Conservation (phyloP, 1,140 invertebrate genomes). For the Dendrolimus punctatus region DNA sequence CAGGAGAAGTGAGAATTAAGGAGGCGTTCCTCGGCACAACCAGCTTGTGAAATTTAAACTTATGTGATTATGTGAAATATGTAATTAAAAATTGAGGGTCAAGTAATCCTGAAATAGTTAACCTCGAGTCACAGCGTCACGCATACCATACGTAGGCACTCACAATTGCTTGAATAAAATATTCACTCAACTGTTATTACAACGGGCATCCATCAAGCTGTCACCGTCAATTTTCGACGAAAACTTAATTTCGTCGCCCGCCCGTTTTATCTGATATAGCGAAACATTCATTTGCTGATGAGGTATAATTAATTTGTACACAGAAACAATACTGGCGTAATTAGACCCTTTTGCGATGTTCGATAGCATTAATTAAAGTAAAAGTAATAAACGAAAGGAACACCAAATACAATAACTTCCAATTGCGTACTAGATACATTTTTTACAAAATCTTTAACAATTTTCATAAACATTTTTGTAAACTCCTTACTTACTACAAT, state of each 20-base stretch:
- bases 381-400: too few relatives aligned
- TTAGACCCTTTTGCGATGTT: slow-evolving; percentile 9
- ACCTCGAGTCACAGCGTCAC: slow-evolving; percentile 45
- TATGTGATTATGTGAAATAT: slow-evolving; percentile 24
- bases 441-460: too few relatives aligned
- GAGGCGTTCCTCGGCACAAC: slow-evolving; percentile 4
- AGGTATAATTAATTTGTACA: slow-evolving; percentile 19
- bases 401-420: too few relatives aligned
- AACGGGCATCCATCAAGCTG: slow-evolving; percentile 54
- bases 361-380: too few relatives aligned
- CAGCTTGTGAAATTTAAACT: slow-evolving; percentile 15
- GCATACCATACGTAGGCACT: slow-evolving; percentile 25
- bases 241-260: slow-evolving; percentile 44
- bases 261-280: slow-evolving; percentile 20
- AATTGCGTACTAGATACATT: too few relatives aligned
- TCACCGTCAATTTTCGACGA: slow-evolving; percentile 50
- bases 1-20: too few relatives aligned
- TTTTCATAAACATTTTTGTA: too few relatives aligned
- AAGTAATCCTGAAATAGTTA: slow-evolving; percentile 47
- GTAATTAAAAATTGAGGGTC: slow-evolving; percentile 44
- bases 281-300: slow-evolving; percentile 18
- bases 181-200: slow-evolving; percentile 50
- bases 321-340: slow-evolving; percentile 13
- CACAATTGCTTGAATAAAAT: slow-evolving; percentile 46
- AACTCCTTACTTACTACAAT: too few relatives aligned